Conservation (phyloP, 2,797 vertebrate genomes). For the Alfaro cultratus region DNA sequence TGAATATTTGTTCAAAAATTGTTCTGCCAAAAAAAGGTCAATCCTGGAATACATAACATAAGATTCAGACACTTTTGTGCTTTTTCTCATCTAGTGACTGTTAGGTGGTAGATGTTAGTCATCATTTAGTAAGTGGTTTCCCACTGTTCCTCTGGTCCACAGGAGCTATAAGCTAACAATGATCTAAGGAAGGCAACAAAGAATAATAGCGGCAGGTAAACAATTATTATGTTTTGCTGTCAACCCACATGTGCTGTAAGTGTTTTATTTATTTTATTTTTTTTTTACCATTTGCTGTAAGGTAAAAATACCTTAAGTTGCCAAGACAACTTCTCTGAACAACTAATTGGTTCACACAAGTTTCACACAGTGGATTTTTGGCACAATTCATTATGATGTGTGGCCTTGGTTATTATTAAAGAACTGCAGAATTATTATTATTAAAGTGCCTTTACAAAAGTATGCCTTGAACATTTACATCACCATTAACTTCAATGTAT, state of each 20-base stretch:
- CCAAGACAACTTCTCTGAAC: constrained; percentile 17
- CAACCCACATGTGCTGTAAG: constrained; percentile 2
- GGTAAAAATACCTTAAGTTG: constrained; percentile 20
- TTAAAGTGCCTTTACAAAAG: background rate
- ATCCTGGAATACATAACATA: background rate
- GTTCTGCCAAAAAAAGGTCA: background rate
- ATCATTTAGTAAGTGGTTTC: background rate
- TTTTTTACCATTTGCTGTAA: background rate
- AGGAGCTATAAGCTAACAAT: background rate
- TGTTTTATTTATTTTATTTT: background rate
- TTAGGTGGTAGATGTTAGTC: background rate
- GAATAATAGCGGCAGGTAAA: constrained; percentile 1
- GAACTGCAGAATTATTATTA: background rate
- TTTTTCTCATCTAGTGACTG: background rate
- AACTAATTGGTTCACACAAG: constrained; percentile 7
- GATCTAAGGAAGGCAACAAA: background rate
- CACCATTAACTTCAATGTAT: background rate
- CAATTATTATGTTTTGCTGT: background rate
- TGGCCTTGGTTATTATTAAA: background rate
- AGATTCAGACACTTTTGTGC: background rate
- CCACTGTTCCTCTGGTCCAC: background rate
- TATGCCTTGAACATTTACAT: background rate
- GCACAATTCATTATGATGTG: background rate
- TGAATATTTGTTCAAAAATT: too few species aligned
- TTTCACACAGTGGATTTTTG: background rate